Evolutionary conservation across 2,888 invertebrate genomes (phyloP).

Genomic region (Hemicrepidius hirtus): DNA sequence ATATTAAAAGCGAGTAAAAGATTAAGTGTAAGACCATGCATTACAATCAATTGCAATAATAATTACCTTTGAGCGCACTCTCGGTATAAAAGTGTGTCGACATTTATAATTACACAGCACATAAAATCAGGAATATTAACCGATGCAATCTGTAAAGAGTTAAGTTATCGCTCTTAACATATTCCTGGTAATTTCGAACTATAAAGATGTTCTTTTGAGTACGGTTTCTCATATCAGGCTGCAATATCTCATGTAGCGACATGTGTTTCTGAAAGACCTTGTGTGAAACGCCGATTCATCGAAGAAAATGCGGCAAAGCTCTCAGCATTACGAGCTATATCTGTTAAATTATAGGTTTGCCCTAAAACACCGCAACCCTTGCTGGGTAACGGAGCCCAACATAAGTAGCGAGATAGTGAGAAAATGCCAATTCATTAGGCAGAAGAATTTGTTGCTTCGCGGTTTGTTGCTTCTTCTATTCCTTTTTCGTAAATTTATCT

Average conservation of each 20-base stretch:
- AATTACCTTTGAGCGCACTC: background rate
- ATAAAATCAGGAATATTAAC: slow-evolving; percentile 20
- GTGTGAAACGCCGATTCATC: slow-evolving; percentile 55
- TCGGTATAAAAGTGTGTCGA: background rate
- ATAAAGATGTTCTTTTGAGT: slow-evolving; percentile 46
- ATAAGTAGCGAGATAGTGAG: slow-evolving; percentile 50
- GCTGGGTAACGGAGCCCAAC: slow-evolving; percentile 39
- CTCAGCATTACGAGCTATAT: slow-evolving; percentile 53
- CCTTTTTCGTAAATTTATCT: slow-evolving; percentile 30
- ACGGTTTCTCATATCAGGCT: slow-evolving; percentile 46
- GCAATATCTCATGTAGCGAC: slow-evolving; percentile 48
- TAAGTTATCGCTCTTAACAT: slow-evolving; percentile 29
- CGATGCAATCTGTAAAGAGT: slow-evolving; percentile 23
- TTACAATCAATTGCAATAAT: background rate
- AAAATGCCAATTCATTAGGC: slow-evolving; percentile 54
- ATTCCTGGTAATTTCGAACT: slow-evolving; percentile 32
- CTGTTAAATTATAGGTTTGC: slow-evolving; percentile 54
- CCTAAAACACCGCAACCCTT: slow-evolving; percentile 50
- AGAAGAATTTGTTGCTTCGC: slow-evolving; percentile 30
- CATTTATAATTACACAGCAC: background rate
- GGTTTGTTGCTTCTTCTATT: slow-evolving; percentile 26
- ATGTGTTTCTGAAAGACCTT: slow-evolving; percentile 50
- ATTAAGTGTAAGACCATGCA: background rate
- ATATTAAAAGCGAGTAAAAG: background rate
- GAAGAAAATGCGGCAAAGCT: slow-evolving; percentile 56